Percentiles rank a stretch among this genome's conserved stretches.
These are phyloP conservation scores for Drosophila fungiperda DNA, from an alignment of 2,888 invertebrate genomes.

Conservation along the genomic window DNA sequence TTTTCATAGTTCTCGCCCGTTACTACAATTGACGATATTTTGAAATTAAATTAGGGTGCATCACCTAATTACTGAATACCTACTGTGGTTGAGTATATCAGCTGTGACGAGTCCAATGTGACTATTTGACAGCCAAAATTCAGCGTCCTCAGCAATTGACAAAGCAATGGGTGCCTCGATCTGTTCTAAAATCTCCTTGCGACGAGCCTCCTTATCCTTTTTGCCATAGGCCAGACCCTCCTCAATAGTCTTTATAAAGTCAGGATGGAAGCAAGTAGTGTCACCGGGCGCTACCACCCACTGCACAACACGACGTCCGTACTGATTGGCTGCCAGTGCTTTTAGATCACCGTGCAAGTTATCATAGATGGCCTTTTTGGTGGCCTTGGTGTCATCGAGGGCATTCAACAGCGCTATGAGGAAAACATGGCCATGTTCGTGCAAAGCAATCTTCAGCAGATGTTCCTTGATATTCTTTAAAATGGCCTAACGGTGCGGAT, in stretches of 20 bases:
- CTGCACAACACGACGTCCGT: constrained; percentile 93
- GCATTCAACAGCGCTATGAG: constrained; percentile 93
- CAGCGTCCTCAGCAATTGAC: constrained; percentile 87
- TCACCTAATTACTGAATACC: constrained; percentile 77
- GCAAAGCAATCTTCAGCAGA: constrained; percentile 91
- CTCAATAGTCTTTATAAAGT: constrained; percentile 90
- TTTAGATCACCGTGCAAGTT: constrained; percentile 89
- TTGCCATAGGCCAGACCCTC: constrained; percentile 91
- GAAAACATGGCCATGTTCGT: constrained; percentile 94
- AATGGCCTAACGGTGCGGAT: constrained; percentile 87
- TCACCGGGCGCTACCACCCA: constrained; percentile 95
- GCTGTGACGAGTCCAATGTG: constrained; percentile 89
- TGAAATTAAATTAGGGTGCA: not conserved
- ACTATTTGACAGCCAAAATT: constrained; percentile 89
- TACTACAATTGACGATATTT: constrained; percentile 61
- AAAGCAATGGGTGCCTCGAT: constrained; percentile 87
- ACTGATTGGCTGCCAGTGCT: constrained; percentile 90
- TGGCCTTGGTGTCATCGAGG: constrained; percentile 96
- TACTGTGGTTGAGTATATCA: constrained; percentile 88
- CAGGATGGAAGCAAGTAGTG: constrained; percentile 92
- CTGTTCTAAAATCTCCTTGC: constrained; percentile 89
- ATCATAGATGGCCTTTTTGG: constrained; percentile 92
- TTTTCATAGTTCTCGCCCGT: constrained; percentile 83
- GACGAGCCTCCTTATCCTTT: constrained; percentile 89
- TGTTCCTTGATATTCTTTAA: constrained; percentile 95